Evolutionary conservation across 1,140 invertebrate genomes (phyloP).

Genomic region (Sycophaga agraensis): DNA sequence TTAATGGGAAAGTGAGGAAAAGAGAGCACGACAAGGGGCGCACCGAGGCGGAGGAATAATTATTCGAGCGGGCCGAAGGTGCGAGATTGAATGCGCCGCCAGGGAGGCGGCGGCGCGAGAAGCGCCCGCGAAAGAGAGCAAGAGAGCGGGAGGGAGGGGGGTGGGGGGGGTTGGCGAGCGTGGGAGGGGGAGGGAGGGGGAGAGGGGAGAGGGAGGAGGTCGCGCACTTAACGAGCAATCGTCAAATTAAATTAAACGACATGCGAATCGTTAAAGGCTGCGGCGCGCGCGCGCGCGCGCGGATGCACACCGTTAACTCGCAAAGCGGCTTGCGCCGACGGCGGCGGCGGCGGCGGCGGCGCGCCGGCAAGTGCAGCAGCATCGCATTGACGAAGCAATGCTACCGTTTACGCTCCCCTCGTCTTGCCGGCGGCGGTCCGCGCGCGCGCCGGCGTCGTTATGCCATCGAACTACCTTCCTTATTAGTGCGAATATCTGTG

Average conservation of each 20-base stretch:
- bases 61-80: constrained; percentile 21
- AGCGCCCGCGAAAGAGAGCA: no score
- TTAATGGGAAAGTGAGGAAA: no score
- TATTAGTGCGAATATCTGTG: constrained; percentile 21
- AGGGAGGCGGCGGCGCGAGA: no score
- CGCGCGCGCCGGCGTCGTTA: not conserved
- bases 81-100: constrained; percentile 38
- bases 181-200: no score
- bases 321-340: no score
- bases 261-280: constrained; percentile 42
- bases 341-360: no score
- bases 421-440: not conserved
- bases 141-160: no score
- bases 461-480: constrained; percentile 8
- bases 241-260: constrained; percentile 52
- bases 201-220: not conserved
- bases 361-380: constrained; percentile 24
- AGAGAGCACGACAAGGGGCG: not conserved
- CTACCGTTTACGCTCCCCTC: constrained; percentile 4
- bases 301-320: constrained; percentile 38
- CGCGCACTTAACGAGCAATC: constrained; percentile 48
- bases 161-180: not conserved
- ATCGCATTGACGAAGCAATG: constrained; percentile 22
- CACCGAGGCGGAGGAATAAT: not conserved
- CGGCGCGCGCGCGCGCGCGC: constrained; percentile 10